A percentile compares a stretch with the other conserved stretches of the same genome.
Evolutionary conservation across 2,888 invertebrate species (phyloP).

Genomic region (Zele albiditarsus): DNA sequence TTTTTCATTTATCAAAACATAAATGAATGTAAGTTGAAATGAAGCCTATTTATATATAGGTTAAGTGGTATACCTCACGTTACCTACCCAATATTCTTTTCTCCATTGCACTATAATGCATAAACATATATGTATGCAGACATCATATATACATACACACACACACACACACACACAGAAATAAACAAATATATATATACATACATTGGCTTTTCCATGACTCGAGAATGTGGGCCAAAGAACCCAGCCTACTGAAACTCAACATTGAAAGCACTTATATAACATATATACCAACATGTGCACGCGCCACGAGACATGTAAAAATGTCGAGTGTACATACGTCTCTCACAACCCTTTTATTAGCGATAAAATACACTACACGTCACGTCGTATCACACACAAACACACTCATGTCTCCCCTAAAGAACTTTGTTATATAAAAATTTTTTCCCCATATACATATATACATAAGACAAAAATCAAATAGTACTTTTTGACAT

Average conservation of each 20-base stretch:
- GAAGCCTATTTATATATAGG: background rate
- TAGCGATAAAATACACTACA: constrained; percentile 11
- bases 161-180: background rate
- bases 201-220: constrained; percentile 1
- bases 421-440: background rate
- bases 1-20: background rate
- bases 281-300: background rate
- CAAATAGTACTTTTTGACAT: background rate
- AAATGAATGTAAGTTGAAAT: background rate
- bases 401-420: background rate
- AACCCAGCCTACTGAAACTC: constrained; percentile 19
- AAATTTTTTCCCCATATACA: background rate
- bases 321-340: constrained; percentile 9
- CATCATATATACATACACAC: background rate
- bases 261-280: constrained; percentile 12
- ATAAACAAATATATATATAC: no score
- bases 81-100: background rate
- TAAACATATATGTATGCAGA: background rate
- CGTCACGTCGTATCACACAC: background rate
- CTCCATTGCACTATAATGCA: background rate
- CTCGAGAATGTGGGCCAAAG: constrained; percentile 21
- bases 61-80: background rate
- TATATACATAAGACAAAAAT: background rate
- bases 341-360: constrained; percentile 20
- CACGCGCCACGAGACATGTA: constrained; percentile 14